phyloP scores from a whole-genome alignment of 2,888 invertebrate species.

The Gari tellinella region DNA sequence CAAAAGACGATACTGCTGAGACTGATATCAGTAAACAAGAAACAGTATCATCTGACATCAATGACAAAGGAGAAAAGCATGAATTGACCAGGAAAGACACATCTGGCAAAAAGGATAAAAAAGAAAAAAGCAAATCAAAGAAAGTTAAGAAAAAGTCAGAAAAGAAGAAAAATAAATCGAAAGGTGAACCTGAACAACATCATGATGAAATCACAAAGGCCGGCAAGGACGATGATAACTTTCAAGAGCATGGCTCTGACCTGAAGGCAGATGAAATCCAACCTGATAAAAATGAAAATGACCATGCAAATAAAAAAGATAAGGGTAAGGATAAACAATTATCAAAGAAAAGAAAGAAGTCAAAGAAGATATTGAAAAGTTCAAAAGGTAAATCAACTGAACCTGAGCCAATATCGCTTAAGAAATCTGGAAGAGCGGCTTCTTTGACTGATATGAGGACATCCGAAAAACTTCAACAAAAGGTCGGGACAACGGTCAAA shows the following conservation, averaged over 20 bases:
- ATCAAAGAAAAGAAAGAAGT: constrained; percentile 1
- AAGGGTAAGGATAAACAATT: not conserved
- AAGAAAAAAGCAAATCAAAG: constrained; percentile 21
- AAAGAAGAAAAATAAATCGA: constrained; percentile 25
- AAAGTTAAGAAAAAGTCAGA: constrained; percentile 16
- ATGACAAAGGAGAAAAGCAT: not conserved
- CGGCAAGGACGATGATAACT: too few relatives aligned
- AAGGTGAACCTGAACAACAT: not conserved
- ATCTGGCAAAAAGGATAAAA: not conserved
- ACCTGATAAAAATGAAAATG: too few relatives aligned
- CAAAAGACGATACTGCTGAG: not conserved
- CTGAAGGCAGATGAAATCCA: too few relatives aligned
- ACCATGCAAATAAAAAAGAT: too few relatives aligned
- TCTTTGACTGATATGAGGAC: constrained; percentile 34
- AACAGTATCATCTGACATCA: not conserved
- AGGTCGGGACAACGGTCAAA: not conserved
- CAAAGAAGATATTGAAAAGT: not conserved
- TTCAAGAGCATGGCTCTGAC: too few relatives aligned
- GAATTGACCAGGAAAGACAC: constrained; percentile 3
- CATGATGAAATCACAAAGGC: too few relatives aligned
- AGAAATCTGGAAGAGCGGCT: constrained; percentile 18
- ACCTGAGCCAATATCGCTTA: not conserved
- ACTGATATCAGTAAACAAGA: not conserved
- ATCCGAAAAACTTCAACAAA: not conserved
- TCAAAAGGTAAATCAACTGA: not conserved